phyloP scores from a whole-genome alignment of 2,797 vertebrate species.

The Echiichthys vipera region DNA sequence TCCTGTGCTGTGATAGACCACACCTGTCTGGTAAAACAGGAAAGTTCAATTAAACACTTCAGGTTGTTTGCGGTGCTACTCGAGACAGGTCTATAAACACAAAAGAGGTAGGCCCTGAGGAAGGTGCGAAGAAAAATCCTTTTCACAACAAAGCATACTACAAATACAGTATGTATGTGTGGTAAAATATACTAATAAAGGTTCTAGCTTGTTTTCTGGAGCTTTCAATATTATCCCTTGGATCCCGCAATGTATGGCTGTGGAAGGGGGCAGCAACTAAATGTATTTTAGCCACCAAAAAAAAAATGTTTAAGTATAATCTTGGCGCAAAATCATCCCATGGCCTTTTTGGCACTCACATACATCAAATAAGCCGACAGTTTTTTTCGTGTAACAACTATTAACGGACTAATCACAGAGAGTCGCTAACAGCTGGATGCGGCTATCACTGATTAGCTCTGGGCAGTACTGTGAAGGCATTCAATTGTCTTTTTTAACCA shows the following conservation, averaged over 20 bases:
- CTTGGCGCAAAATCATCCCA: too few relatives aligned
- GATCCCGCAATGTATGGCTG: not conserved
- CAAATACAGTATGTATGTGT: not conserved
- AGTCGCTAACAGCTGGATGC: too few relatives aligned
- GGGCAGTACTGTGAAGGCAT: too few relatives aligned
- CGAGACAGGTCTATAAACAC: not conserved
- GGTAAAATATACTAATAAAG: not conserved
- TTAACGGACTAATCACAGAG: too few relatives aligned
- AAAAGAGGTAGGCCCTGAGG: not conserved
- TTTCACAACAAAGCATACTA: not conserved
- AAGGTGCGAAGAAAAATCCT: not conserved
- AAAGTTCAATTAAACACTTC: not conserved
- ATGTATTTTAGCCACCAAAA: too few relatives aligned
- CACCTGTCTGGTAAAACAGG: not conserved
- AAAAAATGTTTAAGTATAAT: too few relatives aligned
- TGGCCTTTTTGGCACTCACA: too few relatives aligned
- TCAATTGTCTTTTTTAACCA: too few relatives aligned
- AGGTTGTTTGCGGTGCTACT: not conserved
- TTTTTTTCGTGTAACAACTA: too few relatives aligned
- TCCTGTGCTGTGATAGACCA: not conserved
- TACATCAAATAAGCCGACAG: too few relatives aligned
- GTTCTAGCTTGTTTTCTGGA: not conserved
- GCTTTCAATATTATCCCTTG: not conserved
- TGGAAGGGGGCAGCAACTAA: not conserved
- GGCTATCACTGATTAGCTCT: too few relatives aligned